A percentile compares a stretch with the other conserved stretches of the same genome.
phyloP scores from a whole-genome alignment of 1,140 invertebrate genomes.

The Eurosta solidaginis region DNA sequence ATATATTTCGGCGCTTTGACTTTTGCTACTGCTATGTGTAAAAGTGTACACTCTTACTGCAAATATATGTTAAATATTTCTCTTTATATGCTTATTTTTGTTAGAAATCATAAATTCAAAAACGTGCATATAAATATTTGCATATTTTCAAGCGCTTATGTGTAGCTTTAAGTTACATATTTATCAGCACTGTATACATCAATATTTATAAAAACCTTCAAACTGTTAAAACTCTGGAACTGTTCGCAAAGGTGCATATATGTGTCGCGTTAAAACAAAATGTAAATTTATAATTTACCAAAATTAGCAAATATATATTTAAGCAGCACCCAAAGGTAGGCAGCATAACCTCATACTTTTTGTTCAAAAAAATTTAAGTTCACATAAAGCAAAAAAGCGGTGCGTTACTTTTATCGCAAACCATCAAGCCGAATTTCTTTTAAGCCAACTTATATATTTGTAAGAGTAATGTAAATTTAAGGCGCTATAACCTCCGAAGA shows the following conservation, averaged over 20 bases:
- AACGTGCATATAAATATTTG: not conserved
- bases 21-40: not conserved
- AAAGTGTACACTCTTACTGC: not conserved
- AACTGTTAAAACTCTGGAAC: too few relatives aligned
- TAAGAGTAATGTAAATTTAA: too few relatives aligned
- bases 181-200: too few relatives aligned
- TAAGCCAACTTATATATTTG: not conserved
- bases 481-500: too few relatives aligned
- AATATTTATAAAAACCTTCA: too few relatives aligned
- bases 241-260: not conserved
- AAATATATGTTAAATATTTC: not conserved
- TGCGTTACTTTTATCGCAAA: not conserved
- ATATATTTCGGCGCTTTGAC: not conserved
- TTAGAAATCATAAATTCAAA: not conserved
- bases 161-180: not conserved
- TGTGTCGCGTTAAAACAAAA: not conserved
- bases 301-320: not conserved
- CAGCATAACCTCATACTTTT: not conserved
- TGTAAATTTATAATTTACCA: conserved; percentile 7
- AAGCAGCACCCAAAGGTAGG: not conserved
- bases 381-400: not conserved
- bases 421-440: not conserved
- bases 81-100: not conserved
- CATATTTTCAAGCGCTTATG: not conserved
- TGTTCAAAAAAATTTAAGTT: not conserved